Base-by-base conservation (phyloP, 2,888 invertebrate genomes). In the Cantharis nigra region DNA sequence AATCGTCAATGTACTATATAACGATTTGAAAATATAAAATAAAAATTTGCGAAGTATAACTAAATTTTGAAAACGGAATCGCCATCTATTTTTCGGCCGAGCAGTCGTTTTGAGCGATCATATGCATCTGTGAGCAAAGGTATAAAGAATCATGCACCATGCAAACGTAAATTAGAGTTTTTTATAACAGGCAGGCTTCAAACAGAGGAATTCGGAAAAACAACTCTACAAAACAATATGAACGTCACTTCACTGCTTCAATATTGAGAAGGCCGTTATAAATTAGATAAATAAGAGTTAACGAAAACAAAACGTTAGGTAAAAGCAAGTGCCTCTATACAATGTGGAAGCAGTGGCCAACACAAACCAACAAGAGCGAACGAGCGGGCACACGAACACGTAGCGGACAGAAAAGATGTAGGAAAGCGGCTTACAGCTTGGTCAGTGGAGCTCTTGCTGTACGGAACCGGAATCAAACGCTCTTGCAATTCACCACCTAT, bases 401-500 rank as follows among this genome's bases (percentile, higher is more conserved):
- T 87, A 89, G 89, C 88, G 88, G 88, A 89, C 89, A 89, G 89
- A 89, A 78, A 88, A 89, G 89, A 89, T 89, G 88, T 89, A 89
- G 89, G 90, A 91, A 91, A 92, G 92, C 91, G 91, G 95, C 98
- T 98, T 98, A 98, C 98, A 97, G 98, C 98, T 96, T 98, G 98
- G 94, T 98, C 98, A 92, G 98, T 98, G 92, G 97, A 97, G 92
- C 97, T 97, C 96, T 98, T 98, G 97, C 98, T 98, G 96, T 98
- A 98, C 91, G 98, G 98, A 92, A 98, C 98, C 92, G 98, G 97
- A 92, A 98, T 98, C 95, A 98, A 96, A 92, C 98, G 97, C 93
- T 98, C 98, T 95, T 98, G 97, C 93, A 97, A 97, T 94, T 98
- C 97, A 93, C 98, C 98, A 95, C 98, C 98, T 96, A 98, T 98